Evolutionary conservation across 2,113 vertebrate species (phyloP).

Genomic region (Microtus pennsylvanicus): DNA sequence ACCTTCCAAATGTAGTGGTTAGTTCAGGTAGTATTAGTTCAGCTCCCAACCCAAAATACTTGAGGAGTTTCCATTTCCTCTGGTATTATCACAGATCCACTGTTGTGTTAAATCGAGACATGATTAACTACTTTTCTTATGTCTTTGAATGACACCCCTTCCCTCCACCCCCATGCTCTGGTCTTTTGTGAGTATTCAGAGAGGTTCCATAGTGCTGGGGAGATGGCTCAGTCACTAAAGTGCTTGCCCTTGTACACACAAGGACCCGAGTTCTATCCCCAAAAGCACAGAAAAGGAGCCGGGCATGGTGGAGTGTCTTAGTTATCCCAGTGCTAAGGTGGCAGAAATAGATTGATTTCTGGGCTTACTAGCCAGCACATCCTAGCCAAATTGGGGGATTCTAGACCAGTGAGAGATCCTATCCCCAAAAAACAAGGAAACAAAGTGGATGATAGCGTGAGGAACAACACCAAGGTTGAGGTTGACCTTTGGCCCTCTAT

Average conservation of each 20-base stretch:
- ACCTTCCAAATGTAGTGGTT: neutral
- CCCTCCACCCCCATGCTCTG: neutral
- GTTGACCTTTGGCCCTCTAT: neutral
- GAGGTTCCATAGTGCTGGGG: neutral
- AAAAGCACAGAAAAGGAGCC: neutral
- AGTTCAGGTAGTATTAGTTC: neutral
- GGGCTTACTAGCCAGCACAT: neutral
- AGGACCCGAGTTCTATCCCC: neutral
- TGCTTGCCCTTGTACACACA: neutral
- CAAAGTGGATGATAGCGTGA: neutral
- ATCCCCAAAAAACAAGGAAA: neutral
- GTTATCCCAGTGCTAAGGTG: too few species aligned
- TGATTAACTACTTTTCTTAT: neutral
- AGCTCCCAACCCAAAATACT: neutral
- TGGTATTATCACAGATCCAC: neutral
- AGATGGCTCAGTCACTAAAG: neutral
- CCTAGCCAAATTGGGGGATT: neutral
- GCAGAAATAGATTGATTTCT: neutral
- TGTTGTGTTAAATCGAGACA: neutral
- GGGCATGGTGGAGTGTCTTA: neutral
- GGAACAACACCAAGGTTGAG: neutral
- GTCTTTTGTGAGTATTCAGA: neutral
- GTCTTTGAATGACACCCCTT: neutral
- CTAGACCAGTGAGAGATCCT: neutral
- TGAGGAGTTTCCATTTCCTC: neutral